phyloP scores from a whole-genome alignment of 2,888 invertebrate genomes.

The Xanthia togata region DNA sequence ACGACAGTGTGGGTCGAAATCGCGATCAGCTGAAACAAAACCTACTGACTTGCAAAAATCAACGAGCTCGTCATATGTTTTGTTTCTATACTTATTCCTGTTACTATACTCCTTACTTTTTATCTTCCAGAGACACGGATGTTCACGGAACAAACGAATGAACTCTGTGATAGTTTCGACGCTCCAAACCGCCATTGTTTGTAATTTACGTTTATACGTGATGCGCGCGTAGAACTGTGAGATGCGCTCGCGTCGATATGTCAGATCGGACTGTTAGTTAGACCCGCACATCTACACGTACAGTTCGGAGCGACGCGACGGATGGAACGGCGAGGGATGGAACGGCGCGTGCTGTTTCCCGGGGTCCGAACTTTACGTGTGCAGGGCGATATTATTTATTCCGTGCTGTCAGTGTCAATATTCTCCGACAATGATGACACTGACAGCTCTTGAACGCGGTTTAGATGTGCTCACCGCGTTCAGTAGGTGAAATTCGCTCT shows the following conservation, averaged over 20 bases:
- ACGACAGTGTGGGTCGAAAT: conserved; percentile 37
- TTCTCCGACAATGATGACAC: too few species aligned
- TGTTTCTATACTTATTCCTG: conserved; percentile 17
- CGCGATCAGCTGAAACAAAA: conserved; percentile 26
- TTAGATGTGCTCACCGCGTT: too few species aligned
- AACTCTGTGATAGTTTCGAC: conserved; percentile 25
- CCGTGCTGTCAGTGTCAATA: too few species aligned
- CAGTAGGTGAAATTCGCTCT: too few species aligned
- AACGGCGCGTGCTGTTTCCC: not conserved
- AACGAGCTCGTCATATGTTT: conserved; percentile 37
- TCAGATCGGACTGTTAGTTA: conserved; percentile 2
- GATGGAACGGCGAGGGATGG: too few species aligned
- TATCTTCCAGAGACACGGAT: conserved; percentile 45
- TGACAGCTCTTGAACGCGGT: too few species aligned
- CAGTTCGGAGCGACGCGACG: conserved; percentile 1
- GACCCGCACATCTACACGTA: conserved; percentile 2
- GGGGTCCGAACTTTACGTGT: not conserved
- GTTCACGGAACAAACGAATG: conserved; percentile 32
- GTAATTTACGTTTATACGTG: conserved; percentile 25
- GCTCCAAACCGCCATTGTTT: conserved; percentile 21
- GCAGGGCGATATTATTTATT: not conserved
- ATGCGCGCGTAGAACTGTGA: conserved; percentile 6
- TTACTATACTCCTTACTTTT: conserved; percentile 38
- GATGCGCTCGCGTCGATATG: not conserved
- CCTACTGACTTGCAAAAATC: conserved; percentile 16